Conservation (phyloP, 2,113 vertebrate species). For the Scolopax mira region DNA sequence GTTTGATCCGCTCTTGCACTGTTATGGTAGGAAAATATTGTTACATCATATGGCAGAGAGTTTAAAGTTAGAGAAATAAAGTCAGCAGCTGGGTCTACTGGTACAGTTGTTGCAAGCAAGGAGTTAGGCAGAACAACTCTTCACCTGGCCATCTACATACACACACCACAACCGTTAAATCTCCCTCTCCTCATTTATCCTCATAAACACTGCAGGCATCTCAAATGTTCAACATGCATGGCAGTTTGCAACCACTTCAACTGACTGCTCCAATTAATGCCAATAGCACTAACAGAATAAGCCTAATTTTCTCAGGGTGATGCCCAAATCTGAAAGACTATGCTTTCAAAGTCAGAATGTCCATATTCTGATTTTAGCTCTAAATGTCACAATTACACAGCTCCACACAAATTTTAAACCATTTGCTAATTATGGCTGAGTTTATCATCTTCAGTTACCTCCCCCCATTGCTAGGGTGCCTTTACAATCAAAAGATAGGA, state of each 20-base stretch:
- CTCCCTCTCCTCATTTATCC: not conserved
- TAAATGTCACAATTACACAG: not conserved
- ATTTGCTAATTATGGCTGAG: not conserved
- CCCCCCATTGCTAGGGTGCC: not conserved
- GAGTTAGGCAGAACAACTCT: not conserved
- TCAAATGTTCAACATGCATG: not conserved
- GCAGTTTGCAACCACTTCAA: not conserved
- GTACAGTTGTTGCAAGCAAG: not conserved
- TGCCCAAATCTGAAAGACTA: not conserved
- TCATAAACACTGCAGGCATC: not conserved
- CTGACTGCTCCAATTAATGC: not conserved
- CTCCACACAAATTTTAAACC: not conserved
- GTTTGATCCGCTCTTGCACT: not conserved
- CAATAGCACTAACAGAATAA: not conserved
- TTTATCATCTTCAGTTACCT: not conserved
- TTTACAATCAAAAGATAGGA: not conserved
- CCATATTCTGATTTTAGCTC: not conserved
- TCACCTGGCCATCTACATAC: not conserved
- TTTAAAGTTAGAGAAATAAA: not conserved
- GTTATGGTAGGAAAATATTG: not conserved
- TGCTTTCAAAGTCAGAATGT: not conserved
- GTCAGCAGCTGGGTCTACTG: not conserved
- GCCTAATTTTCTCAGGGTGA: not conserved
- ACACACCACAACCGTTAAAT: not conserved
- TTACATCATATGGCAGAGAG: not conserved